Evolutionary conservation across 2,113 vertebrate genomes (phyloP).

Genomic region (Phasianus colchicus): DNA sequence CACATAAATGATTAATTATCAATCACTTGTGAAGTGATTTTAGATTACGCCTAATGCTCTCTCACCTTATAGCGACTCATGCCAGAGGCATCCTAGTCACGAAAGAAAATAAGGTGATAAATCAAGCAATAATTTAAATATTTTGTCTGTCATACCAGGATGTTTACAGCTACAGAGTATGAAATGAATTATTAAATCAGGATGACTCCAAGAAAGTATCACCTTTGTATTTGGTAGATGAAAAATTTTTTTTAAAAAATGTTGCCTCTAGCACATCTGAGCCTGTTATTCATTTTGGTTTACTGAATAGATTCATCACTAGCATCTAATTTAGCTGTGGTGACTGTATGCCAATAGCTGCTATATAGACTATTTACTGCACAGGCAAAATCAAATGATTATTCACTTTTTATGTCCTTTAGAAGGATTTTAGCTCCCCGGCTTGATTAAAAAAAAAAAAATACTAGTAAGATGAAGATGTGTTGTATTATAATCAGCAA

Average conservation of each 20-base stretch:
- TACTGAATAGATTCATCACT: not conserved
- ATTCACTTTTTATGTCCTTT: not conserved
- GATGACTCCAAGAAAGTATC: conserved; percentile 21
- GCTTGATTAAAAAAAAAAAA: not conserved
- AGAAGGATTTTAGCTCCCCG: not conserved
- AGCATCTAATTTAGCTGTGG: not conserved
- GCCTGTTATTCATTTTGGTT: conserved; percentile 8
- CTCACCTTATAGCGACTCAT: not conserved
- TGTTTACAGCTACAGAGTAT: conserved; percentile 23
- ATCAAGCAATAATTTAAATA: conserved; percentile 22
- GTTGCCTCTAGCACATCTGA: not conserved
- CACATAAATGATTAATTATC: not conserved
- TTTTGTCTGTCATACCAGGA: conserved; percentile 30
- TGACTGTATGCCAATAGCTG: not conserved
- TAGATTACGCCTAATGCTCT: not conserved
- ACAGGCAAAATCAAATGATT: not conserved
- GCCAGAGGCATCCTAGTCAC: not conserved
- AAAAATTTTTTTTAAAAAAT: not conserved
- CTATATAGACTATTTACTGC: not conserved
- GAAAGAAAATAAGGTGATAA: conserved; percentile 21
- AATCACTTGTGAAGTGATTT: not conserved
- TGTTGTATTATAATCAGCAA: not conserved
- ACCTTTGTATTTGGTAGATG: conserved; percentile 24
- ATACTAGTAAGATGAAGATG: not conserved
- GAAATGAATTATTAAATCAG: conserved; percentile 53